Percentiles rank a stretch among this genome's conserved stretches.
These are phyloP conservation scores for Leptothorax acervorum DNA, from an alignment of 2,888 invertebrate species.

Conservation along the genomic window DNA sequence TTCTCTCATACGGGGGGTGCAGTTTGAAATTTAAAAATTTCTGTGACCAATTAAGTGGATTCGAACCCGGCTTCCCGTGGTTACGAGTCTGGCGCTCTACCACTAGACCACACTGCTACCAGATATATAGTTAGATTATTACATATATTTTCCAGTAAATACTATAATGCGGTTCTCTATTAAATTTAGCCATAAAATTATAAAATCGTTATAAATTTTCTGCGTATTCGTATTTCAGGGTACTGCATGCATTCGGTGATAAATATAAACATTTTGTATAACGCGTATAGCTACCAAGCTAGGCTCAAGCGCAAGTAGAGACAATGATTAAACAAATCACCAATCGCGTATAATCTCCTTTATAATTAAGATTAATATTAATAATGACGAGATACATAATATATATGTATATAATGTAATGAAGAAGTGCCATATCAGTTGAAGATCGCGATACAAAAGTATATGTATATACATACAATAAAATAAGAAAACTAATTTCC, in stretches of 20 bases:
- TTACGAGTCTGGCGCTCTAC: no score
- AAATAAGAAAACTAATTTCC: conserved; percentile 28
- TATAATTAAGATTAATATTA: conserved; percentile 45
- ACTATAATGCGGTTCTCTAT: conserved; percentile 7
- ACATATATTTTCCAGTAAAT: conserved; percentile 2
- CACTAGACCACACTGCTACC: no score
- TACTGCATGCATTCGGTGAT: background rate
- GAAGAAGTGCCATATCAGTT: conserved; percentile 21
- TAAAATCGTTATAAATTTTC: conserved; percentile 24
- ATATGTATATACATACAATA: background rate
- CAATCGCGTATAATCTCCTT: background rate
- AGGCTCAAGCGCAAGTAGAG: background rate
- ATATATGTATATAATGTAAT: background rate
- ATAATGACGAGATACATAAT: conserved; percentile 45
- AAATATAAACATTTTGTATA: background rate
- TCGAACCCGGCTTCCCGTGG: no score
- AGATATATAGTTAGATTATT: background rate
- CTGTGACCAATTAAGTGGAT: no score
- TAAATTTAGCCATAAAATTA: conserved; percentile 10
- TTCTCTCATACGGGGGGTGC: no score
- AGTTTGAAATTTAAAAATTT: no score
- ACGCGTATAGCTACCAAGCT: background rate
- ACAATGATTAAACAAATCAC: conserved; percentile 18
- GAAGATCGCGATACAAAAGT: conserved; percentile 46
- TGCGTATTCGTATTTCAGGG: background rate